phyloP scores from a whole-genome alignment of 2,113 vertebrate genomes.

The Dendropsophus ebraccatus region DNA sequence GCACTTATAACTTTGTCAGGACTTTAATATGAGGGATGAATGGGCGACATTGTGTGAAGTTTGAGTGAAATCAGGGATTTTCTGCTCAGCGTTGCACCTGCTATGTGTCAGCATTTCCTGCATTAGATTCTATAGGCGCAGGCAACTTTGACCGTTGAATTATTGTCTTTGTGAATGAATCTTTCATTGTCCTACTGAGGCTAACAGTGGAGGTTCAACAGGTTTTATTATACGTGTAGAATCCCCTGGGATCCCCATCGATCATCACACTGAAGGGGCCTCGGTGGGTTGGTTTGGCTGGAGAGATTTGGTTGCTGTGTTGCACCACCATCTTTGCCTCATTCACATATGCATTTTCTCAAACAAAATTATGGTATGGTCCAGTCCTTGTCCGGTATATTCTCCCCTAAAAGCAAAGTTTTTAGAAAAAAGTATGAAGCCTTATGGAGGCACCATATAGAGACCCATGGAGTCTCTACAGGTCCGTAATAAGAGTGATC shows the following conservation, averaged over 20 bases:
- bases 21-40: not conserved
- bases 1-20: conserved; percentile 26
- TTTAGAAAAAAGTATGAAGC: no score
- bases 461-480: no score
- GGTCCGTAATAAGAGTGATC: no score
- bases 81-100: not conserved
- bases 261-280: not conserved
- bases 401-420: no score
- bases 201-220: not conserved
- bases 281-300: not conserved
- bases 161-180: conserved; percentile 10
- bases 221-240: not conserved
- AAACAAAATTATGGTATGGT: no score
- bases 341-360: no score
- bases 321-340: no score
- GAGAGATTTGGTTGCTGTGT: not conserved
- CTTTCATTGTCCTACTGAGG: conserved; percentile 15
- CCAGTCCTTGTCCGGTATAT: no score
- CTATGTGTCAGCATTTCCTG: not conserved
- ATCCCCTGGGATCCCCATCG: not conserved
- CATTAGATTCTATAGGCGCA: not conserved
- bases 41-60: not conserved
- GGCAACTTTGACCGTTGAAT: not conserved
- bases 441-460: no score
- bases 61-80: not conserved